Evolutionary conservation across 2,888 invertebrate species (phyloP).

Genomic region (Stegana nigrithorax): DNA sequence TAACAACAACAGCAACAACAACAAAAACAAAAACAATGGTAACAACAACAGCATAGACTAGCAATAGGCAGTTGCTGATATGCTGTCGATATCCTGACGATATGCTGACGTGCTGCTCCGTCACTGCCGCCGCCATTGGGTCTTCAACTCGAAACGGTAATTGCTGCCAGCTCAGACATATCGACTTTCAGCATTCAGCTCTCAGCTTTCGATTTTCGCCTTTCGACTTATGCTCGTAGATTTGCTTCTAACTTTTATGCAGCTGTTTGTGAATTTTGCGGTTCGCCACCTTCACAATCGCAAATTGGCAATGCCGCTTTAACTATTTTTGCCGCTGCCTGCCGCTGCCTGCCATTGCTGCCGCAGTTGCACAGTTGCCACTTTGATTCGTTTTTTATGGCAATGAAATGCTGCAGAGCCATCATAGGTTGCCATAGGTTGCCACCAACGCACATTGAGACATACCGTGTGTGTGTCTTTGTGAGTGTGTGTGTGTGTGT

Average conservation of each 20-base stretch:
- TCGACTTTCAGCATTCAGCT: too few species aligned
- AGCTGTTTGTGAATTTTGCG: constrained; percentile 10
- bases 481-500: too few species aligned
- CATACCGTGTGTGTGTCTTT: too few species aligned
- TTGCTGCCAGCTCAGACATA: constrained; percentile 48
- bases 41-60: constrained; percentile 23
- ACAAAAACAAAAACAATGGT: constrained; percentile 28
- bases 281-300: constrained; percentile 27
- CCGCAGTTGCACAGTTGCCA: constrained; percentile 50
- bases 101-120: constrained; percentile 31
- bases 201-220: not conserved
- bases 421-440: too few species aligned
- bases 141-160: too few species aligned
- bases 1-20: constrained; percentile 30
- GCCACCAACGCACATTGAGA: too few species aligned
- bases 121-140: too few species aligned
- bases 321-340: too few species aligned
- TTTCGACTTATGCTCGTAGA: too few species aligned
- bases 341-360: too few species aligned
- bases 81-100: not conserved
- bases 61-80: too few species aligned
- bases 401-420: not conserved
- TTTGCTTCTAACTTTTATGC: constrained; percentile 19
- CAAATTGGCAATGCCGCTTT: constrained; percentile 59
- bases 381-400: constrained; percentile 50